Percentiles rank a stretch among this genome's conserved stretches.
Evolutionary conservation across 2,113 vertebrate genomes (phyloP).

Genomic region (Nothocercus nigrocapillus): DNA sequence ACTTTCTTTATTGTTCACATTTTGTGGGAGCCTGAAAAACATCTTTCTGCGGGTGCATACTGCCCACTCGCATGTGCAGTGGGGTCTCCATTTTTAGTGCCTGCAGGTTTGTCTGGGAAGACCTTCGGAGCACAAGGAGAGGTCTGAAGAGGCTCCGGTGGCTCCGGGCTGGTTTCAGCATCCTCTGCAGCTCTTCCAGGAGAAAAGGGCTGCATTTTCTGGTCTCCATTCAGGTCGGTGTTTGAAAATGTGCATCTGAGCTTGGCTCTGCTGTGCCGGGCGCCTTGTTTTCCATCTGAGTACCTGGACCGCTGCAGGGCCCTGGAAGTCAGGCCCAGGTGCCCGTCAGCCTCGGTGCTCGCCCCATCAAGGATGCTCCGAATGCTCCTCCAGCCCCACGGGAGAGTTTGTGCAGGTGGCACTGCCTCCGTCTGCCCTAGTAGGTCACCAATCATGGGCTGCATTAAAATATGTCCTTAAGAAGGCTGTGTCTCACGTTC

Average conservation of each 20-base stretch:
- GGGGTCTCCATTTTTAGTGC: background rate
- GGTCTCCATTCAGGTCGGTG: background rate
- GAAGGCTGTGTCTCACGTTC: background rate
- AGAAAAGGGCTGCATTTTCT: background rate
- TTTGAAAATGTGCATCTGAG: background rate
- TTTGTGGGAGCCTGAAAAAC: background rate
- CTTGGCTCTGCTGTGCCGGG: background rate
- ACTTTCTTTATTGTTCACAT: background rate
- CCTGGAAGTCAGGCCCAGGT: background rate
- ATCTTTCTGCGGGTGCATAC: background rate
- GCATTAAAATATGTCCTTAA: background rate
- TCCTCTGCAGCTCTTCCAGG: background rate
- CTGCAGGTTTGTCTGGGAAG: background rate
- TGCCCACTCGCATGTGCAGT: background rate
- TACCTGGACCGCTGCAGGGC: background rate
- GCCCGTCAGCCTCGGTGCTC: background rate
- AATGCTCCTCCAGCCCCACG: background rate
- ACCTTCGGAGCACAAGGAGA: background rate
- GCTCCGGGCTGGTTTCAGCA: background rate
- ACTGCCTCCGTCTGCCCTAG: background rate
- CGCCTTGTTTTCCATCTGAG: background rate
- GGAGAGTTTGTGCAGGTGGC: background rate
- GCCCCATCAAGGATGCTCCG: background rate
- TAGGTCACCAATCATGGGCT: background rate
- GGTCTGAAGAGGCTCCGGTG: background rate